Percentiles rank a stretch among this genome's conserved stretches.
Evolutionary conservation across 2,888 invertebrate genomes (phyloP).

Genomic region (Mechanitis messenoides): DNA sequence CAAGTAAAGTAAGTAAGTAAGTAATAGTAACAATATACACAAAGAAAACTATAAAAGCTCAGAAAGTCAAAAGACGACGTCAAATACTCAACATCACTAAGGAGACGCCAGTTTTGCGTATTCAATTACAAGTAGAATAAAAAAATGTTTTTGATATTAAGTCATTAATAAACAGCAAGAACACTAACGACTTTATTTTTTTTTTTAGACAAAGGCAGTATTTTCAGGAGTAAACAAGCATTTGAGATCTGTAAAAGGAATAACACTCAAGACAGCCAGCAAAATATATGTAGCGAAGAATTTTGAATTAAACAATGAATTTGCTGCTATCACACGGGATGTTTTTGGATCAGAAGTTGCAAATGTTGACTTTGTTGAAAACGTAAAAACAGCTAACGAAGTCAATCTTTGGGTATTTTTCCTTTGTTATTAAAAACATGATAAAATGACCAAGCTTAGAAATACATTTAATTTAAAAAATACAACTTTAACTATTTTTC

Average conservation of each 20-base stretch:
- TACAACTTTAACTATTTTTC: slow-evolving; percentile 28
- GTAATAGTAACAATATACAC: too few relatives aligned
- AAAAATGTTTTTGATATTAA: too few relatives aligned
- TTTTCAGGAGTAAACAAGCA: slow-evolving; percentile 39
- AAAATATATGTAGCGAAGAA: slow-evolving; percentile 78
- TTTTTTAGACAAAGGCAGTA: slow-evolving; percentile 45
- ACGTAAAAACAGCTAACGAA: slow-evolving; percentile 55
- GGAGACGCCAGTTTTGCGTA: too few relatives aligned
- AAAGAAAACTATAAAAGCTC: too few relatives aligned
- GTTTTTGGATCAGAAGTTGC: slow-evolving; percentile 79
- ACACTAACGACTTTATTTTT: too few relatives aligned
- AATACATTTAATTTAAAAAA: too few relatives aligned
- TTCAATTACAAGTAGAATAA: too few relatives aligned
- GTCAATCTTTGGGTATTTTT: slow-evolving; percentile 85
- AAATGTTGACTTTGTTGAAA: slow-evolving; percentile 76
- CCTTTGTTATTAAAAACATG: too few relatives aligned
- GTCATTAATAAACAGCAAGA: too few relatives aligned
- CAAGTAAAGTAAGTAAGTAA: too few relatives aligned
- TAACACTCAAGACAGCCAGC: slow-evolving; percentile 80
- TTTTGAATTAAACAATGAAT: slow-evolving; percentile 70
- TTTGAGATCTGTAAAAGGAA: slow-evolving; percentile 53
- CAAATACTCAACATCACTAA: too few relatives aligned
- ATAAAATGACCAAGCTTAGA: background rate
- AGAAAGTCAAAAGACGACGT: too few relatives aligned
- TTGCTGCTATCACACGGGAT: slow-evolving; percentile 70